These are phyloP conservation scores for Coleophora flavipennella DNA, from an alignment of 2,888 invertebrate species.

Conservation along the genomic window DNA sequence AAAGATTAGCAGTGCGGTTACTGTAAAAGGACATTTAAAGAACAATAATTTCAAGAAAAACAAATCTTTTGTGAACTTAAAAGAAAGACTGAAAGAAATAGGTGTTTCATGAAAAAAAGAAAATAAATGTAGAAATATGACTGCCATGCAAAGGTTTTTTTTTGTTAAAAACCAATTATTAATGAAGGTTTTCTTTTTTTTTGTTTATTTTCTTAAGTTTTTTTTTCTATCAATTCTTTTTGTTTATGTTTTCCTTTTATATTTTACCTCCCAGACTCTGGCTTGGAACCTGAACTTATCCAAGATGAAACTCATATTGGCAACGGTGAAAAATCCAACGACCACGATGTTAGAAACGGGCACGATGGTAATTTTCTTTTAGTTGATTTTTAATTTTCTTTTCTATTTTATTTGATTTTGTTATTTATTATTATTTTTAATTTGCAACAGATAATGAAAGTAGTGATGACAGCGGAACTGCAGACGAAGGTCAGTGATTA, in stretches of 20 bases:
- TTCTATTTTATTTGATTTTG: slow-evolving; percentile 23
- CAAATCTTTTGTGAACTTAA: too few relatives aligned
- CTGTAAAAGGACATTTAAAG: too few relatives aligned
- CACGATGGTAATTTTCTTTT: slow-evolving; percentile 66
- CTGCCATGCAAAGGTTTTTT: too few relatives aligned
- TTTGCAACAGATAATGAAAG: slow-evolving; percentile 58
- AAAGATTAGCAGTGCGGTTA: too few relatives aligned
- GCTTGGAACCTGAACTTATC: slow-evolving; percentile 76
- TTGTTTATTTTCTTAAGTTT: slow-evolving; percentile 25
- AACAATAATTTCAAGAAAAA: too few relatives aligned
- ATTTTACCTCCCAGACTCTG: slow-evolving; percentile 62
- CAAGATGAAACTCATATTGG: slow-evolving; percentile 68
- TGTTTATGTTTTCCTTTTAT: too few relatives aligned
- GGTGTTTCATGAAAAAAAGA: too few relatives aligned
- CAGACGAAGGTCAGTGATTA: slow-evolving; percentile 57
- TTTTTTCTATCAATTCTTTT: slow-evolving; percentile 34
- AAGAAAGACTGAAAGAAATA: too few relatives aligned
- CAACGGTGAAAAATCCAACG: slow-evolving; percentile 52
- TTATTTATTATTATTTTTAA: slow-evolving; percentile 23
- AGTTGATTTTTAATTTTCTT: slow-evolving; percentile 12
- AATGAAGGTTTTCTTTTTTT: slow-evolving; percentile 13
- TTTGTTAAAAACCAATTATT: too few relatives aligned
- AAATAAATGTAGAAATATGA: too few relatives aligned
- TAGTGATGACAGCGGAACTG: slow-evolving; percentile 47
- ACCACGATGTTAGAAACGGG: slow-evolving; percentile 64